Conservation (phyloP, 2,888 invertebrate species). For the Xiphydria camelus region DNA sequence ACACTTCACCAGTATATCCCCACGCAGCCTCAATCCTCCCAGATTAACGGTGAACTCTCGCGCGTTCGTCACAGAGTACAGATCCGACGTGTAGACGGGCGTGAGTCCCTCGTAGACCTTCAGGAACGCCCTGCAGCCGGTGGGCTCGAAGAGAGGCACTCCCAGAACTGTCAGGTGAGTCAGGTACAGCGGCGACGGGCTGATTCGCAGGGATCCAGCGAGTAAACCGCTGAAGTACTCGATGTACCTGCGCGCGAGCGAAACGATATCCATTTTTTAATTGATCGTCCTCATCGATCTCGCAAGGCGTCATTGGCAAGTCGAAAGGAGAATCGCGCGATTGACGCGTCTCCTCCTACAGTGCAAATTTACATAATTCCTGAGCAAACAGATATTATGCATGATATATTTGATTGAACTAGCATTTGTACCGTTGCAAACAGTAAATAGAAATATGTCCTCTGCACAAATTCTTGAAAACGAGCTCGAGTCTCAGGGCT, state of each 20-base stretch:
- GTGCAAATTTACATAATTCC: slow-evolving; percentile 1
- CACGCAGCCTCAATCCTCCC: slow-evolving; percentile 74
- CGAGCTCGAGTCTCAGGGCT: too few species aligned
- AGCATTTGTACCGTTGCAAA: neutral
- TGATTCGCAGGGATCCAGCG: slow-evolving; percentile 86
- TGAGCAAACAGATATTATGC: slow-evolving; percentile 4
- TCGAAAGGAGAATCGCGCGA: too few species aligned
- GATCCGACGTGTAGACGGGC: slow-evolving; percentile 82
- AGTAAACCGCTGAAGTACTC: slow-evolving; percentile 90
- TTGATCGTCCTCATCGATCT: too few species aligned
- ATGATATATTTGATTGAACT: neutral
- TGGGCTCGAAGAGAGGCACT: slow-evolving; percentile 72
- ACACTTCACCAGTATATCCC: slow-evolving; percentile 90
- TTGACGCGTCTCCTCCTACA: neutral
- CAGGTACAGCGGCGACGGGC: slow-evolving; percentile 82
- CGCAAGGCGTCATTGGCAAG: too few species aligned
- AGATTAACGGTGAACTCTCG: slow-evolving; percentile 72
- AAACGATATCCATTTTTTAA: too few species aligned
- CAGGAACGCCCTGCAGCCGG: slow-evolving; percentile 74
- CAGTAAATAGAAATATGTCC: too few species aligned
- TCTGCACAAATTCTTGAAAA: too few species aligned
- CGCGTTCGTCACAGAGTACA: slow-evolving; percentile 60
- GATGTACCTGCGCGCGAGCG: slow-evolving; percentile 78
- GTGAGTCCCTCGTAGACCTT: slow-evolving; percentile 90
- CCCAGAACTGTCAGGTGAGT: slow-evolving; percentile 86